phyloP scores from a whole-genome alignment of 2,888 invertebrate genomes.

The Melanchra persicariae region DNA sequence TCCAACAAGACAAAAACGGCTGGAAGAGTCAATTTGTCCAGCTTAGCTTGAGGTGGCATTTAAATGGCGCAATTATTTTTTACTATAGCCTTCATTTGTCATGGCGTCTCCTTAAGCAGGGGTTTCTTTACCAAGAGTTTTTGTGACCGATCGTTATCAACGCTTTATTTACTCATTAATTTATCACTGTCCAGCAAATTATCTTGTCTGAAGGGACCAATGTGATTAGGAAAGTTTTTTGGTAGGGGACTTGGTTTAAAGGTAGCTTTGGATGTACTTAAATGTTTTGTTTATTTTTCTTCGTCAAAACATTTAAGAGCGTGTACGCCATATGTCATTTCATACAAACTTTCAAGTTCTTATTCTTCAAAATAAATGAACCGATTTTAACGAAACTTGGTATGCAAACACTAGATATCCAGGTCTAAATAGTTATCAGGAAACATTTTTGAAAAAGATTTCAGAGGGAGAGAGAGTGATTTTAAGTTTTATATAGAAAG shows the following conservation, averaged over 20 bases:
- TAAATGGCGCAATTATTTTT: slow-evolving; percentile 85
- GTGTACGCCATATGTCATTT: too few relatives aligned
- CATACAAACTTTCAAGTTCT: too few relatives aligned
- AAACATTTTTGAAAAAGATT: too few relatives aligned
- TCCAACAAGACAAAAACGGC: slow-evolving; percentile 55
- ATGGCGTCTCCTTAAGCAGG: slow-evolving; percentile 67
- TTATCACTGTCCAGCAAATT: slow-evolving; percentile 86
- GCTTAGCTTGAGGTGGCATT: slow-evolving; percentile 80
- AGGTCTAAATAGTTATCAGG: too few relatives aligned
- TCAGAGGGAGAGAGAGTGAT: too few relatives aligned
- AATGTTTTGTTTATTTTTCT: background rate
- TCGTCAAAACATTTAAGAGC: background rate
- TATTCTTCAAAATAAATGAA: too few relatives aligned
- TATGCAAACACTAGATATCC: too few relatives aligned
- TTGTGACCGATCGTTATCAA: slow-evolving; percentile 84
- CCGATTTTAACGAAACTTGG: too few relatives aligned
- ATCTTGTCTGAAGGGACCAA: slow-evolving; percentile 75
- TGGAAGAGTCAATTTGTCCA: slow-evolving; percentile 81
- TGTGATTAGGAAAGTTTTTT: slow-evolving; percentile 70
- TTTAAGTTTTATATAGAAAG: too few relatives aligned
- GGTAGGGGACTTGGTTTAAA: slow-evolving; percentile 20
- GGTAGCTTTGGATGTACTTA: slow-evolving; percentile 1
- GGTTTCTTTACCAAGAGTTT: slow-evolving; percentile 73
- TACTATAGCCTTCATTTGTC: slow-evolving; percentile 81
- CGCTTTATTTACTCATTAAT: slow-evolving; percentile 88